phyloP scores from a whole-genome alignment of 2,797 vertebrate species.

The Hyperoplus lanceolatus region DNA sequence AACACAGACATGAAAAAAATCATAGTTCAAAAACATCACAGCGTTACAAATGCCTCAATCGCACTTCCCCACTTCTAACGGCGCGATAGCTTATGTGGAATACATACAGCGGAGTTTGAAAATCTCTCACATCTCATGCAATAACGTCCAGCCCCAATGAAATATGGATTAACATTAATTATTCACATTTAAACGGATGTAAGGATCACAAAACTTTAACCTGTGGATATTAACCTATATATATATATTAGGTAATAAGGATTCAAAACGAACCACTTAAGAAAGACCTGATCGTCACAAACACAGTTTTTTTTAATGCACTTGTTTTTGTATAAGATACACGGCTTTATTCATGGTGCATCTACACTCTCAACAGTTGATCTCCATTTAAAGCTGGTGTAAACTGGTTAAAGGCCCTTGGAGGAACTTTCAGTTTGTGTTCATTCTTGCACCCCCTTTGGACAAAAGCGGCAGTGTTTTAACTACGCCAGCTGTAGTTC shows the following conservation, averaged over 20 bases:
- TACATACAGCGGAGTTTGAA: slow-evolving; percentile 2
- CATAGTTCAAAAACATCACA: slow-evolving; percentile 16
- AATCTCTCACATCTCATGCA: slow-evolving; percentile 25
- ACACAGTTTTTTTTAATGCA: not conserved
- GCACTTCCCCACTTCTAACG: not conserved
- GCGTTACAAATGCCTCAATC: slow-evolving; percentile 2
- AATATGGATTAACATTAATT: slow-evolving; percentile 22
- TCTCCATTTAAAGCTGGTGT: slow-evolving; percentile 15
- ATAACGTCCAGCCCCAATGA: not conserved
- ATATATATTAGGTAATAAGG: not conserved
- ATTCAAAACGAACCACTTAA: slow-evolving; percentile 2
- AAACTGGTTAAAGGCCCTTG: slow-evolving; percentile 3
- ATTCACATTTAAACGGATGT: slow-evolving; percentile 48
- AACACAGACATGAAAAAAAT: slow-evolving; percentile 1
- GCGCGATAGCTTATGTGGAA: not conserved
- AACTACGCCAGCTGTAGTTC: no score
- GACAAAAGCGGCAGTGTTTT: no score
- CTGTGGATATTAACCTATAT: not conserved
- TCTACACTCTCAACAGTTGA: no score
- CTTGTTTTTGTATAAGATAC: not conserved
- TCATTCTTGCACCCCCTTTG: no score
- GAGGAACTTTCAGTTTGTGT: no score
- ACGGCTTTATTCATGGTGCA: not conserved
- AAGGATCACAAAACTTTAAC: not conserved
- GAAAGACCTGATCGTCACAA: slow-evolving; percentile 6